A percentile compares a stretch with the other conserved stretches of the same genome.
Conservation (phyloP, 2,888 invertebrate genomes). For the Yponomeuta plumbellus region DNA sequence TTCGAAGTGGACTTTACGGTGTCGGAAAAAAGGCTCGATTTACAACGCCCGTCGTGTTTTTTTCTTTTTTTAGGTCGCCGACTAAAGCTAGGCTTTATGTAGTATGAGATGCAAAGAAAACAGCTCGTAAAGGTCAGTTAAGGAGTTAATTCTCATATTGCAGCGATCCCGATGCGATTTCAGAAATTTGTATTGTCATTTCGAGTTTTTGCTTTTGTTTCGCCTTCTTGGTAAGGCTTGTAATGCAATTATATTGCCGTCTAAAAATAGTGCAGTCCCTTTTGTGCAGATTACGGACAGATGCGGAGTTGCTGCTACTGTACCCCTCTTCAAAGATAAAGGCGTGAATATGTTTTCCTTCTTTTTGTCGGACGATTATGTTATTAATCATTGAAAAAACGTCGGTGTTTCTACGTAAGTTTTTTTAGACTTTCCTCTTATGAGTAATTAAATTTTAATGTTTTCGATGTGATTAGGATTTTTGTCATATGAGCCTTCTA, state of each 20-base stretch:
- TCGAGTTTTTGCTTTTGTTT: not conserved
- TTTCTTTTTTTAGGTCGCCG: slow-evolving; percentile 11
- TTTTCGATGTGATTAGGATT: no score
- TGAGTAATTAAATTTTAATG: no score
- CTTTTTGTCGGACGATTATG: not conserved
- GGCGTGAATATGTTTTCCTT: not conserved
- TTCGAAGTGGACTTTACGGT: slow-evolving; percentile 16
- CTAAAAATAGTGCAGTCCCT: not conserved
- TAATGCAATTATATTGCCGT: not conserved
- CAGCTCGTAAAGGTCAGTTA: slow-evolving; percentile 14
- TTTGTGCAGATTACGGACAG: not conserved
- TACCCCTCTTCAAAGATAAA: not conserved
- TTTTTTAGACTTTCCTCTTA: no score
- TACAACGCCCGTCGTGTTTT: not conserved
- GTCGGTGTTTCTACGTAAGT: no score
- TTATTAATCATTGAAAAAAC: no score
- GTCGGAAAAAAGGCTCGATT: slow-evolving; percentile 13
- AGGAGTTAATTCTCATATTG: slow-evolving; percentile 8
- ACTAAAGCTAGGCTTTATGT: slow-evolving; percentile 19
- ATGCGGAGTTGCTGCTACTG: not conserved
- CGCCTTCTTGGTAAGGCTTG: not conserved
- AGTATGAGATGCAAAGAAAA: slow-evolving; percentile 17
- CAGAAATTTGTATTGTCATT: slow-evolving; percentile 1
- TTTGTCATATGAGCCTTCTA: no score
- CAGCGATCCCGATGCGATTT: not conserved